phyloP scores from a whole-genome alignment of 2,888 invertebrate species.

The Eudasyphora cyanicolor region DNA sequence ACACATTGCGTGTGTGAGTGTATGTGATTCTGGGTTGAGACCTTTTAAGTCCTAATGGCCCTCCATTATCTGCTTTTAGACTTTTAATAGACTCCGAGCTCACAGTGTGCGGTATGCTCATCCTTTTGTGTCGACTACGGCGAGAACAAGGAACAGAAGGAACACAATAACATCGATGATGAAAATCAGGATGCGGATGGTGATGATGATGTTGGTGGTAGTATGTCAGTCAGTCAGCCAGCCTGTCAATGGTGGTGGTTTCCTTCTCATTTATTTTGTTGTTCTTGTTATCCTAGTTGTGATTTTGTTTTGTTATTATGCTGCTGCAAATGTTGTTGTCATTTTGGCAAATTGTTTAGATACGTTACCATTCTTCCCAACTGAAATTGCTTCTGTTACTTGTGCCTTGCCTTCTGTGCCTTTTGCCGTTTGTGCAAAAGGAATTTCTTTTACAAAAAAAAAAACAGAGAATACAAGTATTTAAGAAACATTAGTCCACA shows the following conservation, averaged over 20 bases:
- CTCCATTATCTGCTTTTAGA: slow-evolving; percentile 80
- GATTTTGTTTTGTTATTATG: slow-evolving; percentile 46
- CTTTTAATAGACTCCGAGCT: slow-evolving; percentile 79
- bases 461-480: neutral
- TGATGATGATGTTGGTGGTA: slow-evolving; percentile 9
- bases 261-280: slow-evolving; percentile 42
- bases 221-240: neutral
- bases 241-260: slow-evolving; percentile 59
- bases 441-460: neutral
- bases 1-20: neutral
- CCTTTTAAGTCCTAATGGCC: slow-evolving; percentile 80
- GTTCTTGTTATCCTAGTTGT: slow-evolving; percentile 46
- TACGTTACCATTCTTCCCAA: neutral
- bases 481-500: slow-evolving; percentile 48
- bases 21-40: slow-evolving; percentile 73
- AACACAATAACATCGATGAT: slow-evolving; percentile 3
- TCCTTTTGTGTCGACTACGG: slow-evolving; percentile 59
- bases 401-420: neutral
- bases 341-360: slow-evolving; percentile 36
- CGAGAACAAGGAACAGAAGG: too few species aligned
- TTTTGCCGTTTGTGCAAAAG: neutral
- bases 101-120: slow-evolving; percentile 65
- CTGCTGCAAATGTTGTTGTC: slow-evolving; percentile 47
- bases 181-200: too few species aligned
- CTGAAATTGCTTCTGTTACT: neutral